phyloP scores from a whole-genome alignment of 2,888 invertebrate genomes.

The Andrena marginata region DNA sequence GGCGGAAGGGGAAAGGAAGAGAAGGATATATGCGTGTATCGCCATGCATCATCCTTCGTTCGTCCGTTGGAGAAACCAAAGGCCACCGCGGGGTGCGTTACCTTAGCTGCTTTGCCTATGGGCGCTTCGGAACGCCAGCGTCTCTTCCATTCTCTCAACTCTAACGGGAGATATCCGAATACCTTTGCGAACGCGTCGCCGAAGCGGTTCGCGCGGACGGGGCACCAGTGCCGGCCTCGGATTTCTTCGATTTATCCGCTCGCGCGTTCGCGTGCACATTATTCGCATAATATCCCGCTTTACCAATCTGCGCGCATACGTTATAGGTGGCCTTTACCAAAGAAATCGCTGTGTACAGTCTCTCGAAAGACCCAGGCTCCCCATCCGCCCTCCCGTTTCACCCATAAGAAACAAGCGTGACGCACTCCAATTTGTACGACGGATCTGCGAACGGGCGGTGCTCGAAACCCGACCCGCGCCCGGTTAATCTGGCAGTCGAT shows the following conservation, averaged over 20 bases:
- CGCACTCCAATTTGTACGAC: background rate
- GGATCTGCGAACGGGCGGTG: background rate
- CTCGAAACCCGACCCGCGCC: background rate
- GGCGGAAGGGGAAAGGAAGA: constrained; percentile 61
- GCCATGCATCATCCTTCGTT: constrained; percentile 84
- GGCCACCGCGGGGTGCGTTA: constrained; percentile 84
- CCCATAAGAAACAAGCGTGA: background rate
- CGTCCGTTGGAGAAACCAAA: constrained; percentile 82
- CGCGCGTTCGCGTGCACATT: no score
- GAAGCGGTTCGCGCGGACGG: constrained; percentile 16
- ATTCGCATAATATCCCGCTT: no score
- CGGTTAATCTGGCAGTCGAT: constrained; percentile 4
- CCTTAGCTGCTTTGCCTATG: constrained; percentile 80
- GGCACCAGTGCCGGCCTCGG: background rate
- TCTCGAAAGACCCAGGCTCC: no score
- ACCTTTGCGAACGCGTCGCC: background rate
- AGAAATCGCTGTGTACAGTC: no score
- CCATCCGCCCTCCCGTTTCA: no score
- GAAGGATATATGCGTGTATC: constrained; percentile 82
- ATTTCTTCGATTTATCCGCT: no score
- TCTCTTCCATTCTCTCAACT: constrained; percentile 27
- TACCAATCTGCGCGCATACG: no score
- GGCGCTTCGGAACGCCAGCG: constrained; percentile 63
- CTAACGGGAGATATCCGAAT: background rate
- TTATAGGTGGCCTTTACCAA: no score